phyloP scores from a whole-genome alignment of 2,888 invertebrate genomes.

The Eupelmus urozonus region DNA sequence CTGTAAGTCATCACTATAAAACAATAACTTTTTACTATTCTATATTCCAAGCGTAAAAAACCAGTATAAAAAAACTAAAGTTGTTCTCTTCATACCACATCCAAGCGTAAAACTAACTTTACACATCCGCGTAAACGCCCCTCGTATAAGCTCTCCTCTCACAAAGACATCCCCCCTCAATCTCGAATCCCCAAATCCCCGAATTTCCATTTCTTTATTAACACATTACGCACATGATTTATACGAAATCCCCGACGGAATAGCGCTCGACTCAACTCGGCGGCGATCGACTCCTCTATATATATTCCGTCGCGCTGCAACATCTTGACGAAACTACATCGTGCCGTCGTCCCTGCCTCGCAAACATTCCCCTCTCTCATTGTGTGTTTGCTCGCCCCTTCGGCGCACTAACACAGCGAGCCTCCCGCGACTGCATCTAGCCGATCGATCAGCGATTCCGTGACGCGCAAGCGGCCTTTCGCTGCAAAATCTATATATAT shows the following conservation, averaged over 20 bases:
- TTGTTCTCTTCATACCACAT: too few species aligned
- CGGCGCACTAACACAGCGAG: not conserved
- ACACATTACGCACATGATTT: slow-evolving; percentile 38
- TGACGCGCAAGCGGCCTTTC: slow-evolving; percentile 20
- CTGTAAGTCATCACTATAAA: too few species aligned
- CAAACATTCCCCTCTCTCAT: not conserved
- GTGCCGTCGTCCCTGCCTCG: not conserved
- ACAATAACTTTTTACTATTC: too few species aligned
- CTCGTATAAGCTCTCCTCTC: slow-evolving; percentile 3
- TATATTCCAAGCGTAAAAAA: too few species aligned
- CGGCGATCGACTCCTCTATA: slow-evolving; percentile 3
- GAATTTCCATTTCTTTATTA: slow-evolving; percentile 49
- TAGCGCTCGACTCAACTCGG: not conserved
- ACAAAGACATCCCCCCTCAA: slow-evolving; percentile 33
- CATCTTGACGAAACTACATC: slow-evolving; percentile 45
- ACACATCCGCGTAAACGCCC: slow-evolving; percentile 20
- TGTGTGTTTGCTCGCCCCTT: too few species aligned
- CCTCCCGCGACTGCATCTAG: not conserved
- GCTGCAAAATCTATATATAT: not conserved
- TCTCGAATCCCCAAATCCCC: too few species aligned
- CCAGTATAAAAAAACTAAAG: too few species aligned
- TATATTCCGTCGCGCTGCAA: slow-evolving; percentile 1
- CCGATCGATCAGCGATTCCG: slow-evolving; percentile 38
- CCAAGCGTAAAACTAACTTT: not conserved
- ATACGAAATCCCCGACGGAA: slow-evolving; percentile 11